A percentile compares a stretch with the other conserved stretches of the same genome.
Conservation (phyloP, 2,797 vertebrate genomes). For the Fistularia commersonii region DNA sequence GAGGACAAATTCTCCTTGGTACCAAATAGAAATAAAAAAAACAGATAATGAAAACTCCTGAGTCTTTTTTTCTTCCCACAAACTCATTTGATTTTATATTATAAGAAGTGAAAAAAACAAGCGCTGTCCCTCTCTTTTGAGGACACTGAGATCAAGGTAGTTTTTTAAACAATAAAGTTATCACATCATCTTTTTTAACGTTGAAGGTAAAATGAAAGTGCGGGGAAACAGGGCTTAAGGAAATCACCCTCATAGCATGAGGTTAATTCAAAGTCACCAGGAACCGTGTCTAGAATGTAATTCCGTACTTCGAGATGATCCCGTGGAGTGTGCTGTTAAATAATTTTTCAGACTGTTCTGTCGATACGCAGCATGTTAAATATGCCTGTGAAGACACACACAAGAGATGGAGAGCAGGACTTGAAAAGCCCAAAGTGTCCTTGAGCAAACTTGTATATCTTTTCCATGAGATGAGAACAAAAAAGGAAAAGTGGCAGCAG, state of each 20-base stretch:
- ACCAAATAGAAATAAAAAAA: no score
- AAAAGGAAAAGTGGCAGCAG: slow-evolving; percentile 5
- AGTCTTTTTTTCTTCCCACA: no score
- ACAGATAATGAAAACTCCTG: no score
- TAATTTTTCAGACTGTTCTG: slow-evolving; percentile 41
- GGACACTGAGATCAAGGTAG: no score
- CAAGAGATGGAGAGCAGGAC: slow-evolving; percentile 2
- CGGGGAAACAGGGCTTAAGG: background rate
- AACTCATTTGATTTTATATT: no score
- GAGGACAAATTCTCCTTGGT: no score
- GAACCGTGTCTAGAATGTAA: slow-evolving; percentile 55
- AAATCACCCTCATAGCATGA: slow-evolving; percentile 39
- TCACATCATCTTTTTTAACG: background rate
- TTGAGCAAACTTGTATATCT: slow-evolving; percentile 62
- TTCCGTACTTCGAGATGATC: slow-evolving; percentile 52
- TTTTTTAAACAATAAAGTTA: background rate
- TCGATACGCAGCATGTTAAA: slow-evolving; percentile 38
- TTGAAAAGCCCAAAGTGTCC: slow-evolving; percentile 38
- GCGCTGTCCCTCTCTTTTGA: no score
- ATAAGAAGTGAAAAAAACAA: no score
- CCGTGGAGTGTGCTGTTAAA: slow-evolving; percentile 37
- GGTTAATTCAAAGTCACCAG: slow-evolving; percentile 58
- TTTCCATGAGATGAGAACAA: slow-evolving; percentile 42
- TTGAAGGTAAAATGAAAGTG: background rate
- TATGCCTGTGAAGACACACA: slow-evolving; percentile 32